phyloP scores from a whole-genome alignment of 2,888 invertebrate genomes.

The Drosophila nigricruria region DNA sequence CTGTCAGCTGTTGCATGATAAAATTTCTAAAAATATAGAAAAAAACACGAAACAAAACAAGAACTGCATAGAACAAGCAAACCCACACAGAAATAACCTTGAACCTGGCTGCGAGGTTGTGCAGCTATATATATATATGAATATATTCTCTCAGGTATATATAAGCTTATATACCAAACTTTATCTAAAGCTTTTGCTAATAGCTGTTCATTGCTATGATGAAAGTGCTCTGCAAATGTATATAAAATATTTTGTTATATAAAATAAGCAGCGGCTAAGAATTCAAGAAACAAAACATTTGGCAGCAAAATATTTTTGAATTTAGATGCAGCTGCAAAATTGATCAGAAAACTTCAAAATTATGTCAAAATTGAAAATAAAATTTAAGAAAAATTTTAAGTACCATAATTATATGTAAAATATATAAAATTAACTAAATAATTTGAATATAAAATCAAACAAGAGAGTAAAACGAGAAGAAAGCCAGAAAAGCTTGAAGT shows the following conservation, averaged over 20 bases:
- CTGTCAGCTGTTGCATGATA: slow-evolving; percentile 80
- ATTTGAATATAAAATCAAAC: background rate
- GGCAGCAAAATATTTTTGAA: background rate
- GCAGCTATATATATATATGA: slow-evolving; percentile 23
- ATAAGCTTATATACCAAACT: slow-evolving; percentile 8
- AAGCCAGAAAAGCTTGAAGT: background rate
- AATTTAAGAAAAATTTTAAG: background rate
- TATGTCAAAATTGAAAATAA: background rate
- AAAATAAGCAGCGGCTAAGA: background rate
- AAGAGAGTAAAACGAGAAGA: too few relatives aligned
- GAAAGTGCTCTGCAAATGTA: slow-evolving; percentile 14
- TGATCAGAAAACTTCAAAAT: background rate
- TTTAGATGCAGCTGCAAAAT: background rate
- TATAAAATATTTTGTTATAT: slow-evolving; percentile 24
- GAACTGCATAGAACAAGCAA: slow-evolving; percentile 50
- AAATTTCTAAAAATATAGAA: slow-evolving; percentile 75
- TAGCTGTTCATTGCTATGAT: background rate
- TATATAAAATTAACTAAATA: background rate
- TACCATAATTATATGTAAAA: too few relatives aligned
- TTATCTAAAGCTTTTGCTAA: slow-evolving; percentile 38
- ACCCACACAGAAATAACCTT: slow-evolving; percentile 57
- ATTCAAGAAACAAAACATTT: slow-evolving; percentile 4
- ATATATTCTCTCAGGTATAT: background rate
- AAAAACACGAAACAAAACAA: slow-evolving; percentile 13
- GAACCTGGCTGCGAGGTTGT: slow-evolving; percentile 73